Evolutionary conservation across 2,888 invertebrate genomes (phyloP), one percentile per base, ranked within the genome.

Genomic region (Andrena haemorrhoa): DNA sequence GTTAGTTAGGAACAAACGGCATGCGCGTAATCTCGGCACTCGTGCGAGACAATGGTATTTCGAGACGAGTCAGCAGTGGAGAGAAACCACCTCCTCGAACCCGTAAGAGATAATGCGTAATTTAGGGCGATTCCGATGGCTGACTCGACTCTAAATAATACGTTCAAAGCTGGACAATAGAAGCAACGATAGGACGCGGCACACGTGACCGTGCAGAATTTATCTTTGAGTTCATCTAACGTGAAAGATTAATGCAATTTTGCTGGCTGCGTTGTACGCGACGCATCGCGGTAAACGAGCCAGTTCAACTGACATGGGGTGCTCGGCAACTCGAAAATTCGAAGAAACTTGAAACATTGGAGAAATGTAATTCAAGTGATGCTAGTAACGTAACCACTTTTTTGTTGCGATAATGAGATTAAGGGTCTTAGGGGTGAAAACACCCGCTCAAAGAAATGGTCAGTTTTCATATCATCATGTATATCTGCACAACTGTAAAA

Each of bases 141-240:
- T 86, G 86, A 88, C 83, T 79, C 86, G 81, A 79, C 88, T 83
- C 81, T 79, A 79, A 82, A 86, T 88, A 86, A 81, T 78, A 79
- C 79, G 75, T 76, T 65, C 78, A 51, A 74, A 53, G 56, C 70
- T 33, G 71, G 53, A 74, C 84, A 84, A 85, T 80, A 68, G 80
- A 64, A 20, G 41, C 79, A 47, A 76, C 60, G 65, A 72, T 31
- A 64, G 68, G 26, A 53, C 10, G 26, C 12, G 76, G 29, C 66
- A 61, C 51, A 71, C 49, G 65, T 35, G 51, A 35, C 26, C 47
- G 49, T 47, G 31, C 33, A 33, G 51, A 53, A 77, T 78, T 83
- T 82, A 83, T 83, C 83, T 74, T 70, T 51, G 35, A 23, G 74
- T 82, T 82, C 70, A 78, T 82, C 78, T 74, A 65, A 83, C 74